Percentiles rank a stretch among this genome's conserved stretches.
Conservation (phyloP, 2,888 invertebrate species). For the Ormyrus thymus region DNA sequence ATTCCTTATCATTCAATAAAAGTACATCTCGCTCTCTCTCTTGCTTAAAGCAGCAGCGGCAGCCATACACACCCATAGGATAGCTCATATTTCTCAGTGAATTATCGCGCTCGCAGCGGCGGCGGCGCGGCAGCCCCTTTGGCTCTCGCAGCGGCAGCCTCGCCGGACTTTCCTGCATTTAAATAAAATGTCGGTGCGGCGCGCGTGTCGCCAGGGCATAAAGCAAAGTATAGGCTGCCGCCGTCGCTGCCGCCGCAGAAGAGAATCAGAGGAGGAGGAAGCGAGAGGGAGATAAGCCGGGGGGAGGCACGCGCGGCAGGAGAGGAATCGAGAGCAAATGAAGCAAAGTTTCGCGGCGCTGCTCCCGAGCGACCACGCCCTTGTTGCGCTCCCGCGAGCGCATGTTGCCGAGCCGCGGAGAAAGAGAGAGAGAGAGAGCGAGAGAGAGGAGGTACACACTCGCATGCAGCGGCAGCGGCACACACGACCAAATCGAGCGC, state of each 20-base stretch:
- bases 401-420: neutral
- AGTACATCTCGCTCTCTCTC: neutral
- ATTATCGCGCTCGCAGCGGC: slow-evolving; percentile 25
- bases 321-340: slow-evolving; percentile 53
- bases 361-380: slow-evolving; percentile 54
- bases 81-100: slow-evolving; percentile 45
- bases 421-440: slow-evolving; percentile 2
- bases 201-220: neutral
- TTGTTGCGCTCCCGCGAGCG: slow-evolving; percentile 13
- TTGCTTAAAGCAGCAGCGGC: too few species aligned
- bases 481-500: slow-evolving; percentile 43
- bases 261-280: neutral
- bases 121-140: neutral
- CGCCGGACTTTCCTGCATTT: slow-evolving; percentile 15
- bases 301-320: slow-evolving; percentile 11
- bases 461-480: neutral
- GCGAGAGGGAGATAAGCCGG: slow-evolving; percentile 4
- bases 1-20: slow-evolving; percentile 46
- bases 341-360: slow-evolving; percentile 47
- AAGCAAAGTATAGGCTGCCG: neutral
- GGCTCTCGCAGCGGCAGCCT: neutral
- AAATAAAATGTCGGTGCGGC: slow-evolving; percentile 43
- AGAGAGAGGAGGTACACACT: slow-evolving; percentile 15
- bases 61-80: too few species aligned
- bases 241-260: neutral